Conservation (phyloP, 2,113 vertebrate genomes). For the Tragelaphus buxtoni region DNA sequence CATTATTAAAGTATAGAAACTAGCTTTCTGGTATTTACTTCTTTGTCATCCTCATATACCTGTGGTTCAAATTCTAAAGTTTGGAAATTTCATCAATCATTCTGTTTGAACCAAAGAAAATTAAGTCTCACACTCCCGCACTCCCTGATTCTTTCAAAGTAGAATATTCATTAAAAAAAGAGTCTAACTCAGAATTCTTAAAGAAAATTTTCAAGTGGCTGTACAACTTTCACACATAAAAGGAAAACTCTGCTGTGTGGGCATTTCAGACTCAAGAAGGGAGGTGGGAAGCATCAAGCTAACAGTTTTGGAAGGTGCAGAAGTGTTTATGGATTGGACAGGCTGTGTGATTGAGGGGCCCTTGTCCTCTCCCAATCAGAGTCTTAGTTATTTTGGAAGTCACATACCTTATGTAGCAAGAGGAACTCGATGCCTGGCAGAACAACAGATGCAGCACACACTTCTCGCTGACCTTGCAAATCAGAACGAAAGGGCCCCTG, state of each 20-base stretch:
- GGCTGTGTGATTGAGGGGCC: constrained; percentile 75
- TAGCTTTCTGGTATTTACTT: neutral
- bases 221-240: constrained; percentile 53
- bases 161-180: neutral
- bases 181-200: neutral
- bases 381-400: constrained; percentile 91
- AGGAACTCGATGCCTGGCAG: constrained; percentile 84
- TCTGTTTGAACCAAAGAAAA: constrained; percentile 15
- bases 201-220: constrained; percentile 43
- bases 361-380: constrained; percentile 87
- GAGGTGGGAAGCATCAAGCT: constrained; percentile 66
- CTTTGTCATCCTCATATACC: neutral
- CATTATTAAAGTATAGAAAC: neutral
- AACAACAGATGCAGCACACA: constrained; percentile 78
- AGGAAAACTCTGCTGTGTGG: constrained; percentile 57
- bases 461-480: constrained; percentile 85
- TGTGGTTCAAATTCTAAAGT: neutral
- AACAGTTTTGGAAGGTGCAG: constrained; percentile 85
- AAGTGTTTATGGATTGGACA: constrained; percentile 85
- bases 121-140: neutral
- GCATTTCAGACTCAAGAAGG: constrained; percentile 60
- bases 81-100: neutral
- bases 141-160: neutral
- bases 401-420: constrained; percentile 90
- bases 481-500: constrained; percentile 82